Percentiles rank a stretch among this genome's conserved stretches.
phyloP scores from a whole-genome alignment of 2,888 invertebrate species.

The Microplitis manilae region DNA sequence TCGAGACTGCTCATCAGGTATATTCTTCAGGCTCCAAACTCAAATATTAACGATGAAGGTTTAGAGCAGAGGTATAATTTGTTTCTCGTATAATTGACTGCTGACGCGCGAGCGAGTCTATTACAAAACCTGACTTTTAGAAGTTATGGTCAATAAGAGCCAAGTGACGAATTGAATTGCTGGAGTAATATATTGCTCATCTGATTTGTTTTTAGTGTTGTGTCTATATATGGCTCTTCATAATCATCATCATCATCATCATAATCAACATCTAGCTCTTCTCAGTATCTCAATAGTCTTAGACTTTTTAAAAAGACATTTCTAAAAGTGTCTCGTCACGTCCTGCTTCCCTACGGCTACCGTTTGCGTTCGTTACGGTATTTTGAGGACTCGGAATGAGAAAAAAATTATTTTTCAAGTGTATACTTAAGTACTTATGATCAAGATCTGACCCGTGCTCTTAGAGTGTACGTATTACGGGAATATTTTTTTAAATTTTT shows the following conservation, averaged over 20 bases:
- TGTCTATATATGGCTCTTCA: neutral
- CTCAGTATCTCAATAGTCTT: slow-evolving; percentile 39
- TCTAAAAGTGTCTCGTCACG: slow-evolving; percentile 60
- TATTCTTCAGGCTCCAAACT: neutral
- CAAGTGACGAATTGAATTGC: slow-evolving; percentile 10
- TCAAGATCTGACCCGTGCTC: slow-evolving; percentile 36
- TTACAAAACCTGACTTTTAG: slow-evolving; percentile 50
- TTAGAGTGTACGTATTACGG: neutral
- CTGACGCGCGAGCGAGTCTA: slow-evolving; percentile 57
- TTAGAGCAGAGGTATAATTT: slow-evolving; percentile 55
- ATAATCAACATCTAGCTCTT: neutral
- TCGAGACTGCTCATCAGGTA: neutral
- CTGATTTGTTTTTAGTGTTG: neutral
- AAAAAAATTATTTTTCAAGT: slow-evolving; percentile 4
- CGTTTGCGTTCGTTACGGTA: slow-evolving; percentile 23
- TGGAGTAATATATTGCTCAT: slow-evolving; percentile 20
- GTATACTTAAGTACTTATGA: slow-evolving; percentile 47
- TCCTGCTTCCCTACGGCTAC: slow-evolving; percentile 52
- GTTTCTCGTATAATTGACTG: slow-evolving; percentile 51
- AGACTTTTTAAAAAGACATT: slow-evolving; percentile 23
- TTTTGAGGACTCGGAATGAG: slow-evolving; percentile 37
- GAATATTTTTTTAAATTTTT: neutral
- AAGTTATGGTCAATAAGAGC: slow-evolving; percentile 21
- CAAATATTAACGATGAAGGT: slow-evolving; percentile 32
- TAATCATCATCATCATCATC: neutral